A percentile compares a stretch with the other conserved stretches of the same genome.
These are phyloP conservation scores for Bubalus kerabau DNA, from an alignment of 2,113 vertebrate species.

Conservation along the genomic window DNA sequence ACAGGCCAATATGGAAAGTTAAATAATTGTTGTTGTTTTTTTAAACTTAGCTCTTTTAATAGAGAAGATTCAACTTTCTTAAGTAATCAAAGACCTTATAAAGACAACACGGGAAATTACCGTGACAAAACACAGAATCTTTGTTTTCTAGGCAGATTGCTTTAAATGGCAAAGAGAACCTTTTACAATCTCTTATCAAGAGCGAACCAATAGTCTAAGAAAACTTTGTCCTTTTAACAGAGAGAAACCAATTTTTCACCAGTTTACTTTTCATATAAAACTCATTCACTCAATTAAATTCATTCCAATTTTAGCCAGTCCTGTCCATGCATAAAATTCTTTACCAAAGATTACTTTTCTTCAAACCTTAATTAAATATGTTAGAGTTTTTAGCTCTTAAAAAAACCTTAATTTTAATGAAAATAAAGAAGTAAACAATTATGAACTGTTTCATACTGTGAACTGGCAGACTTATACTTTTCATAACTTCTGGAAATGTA, in stretches of 20 bases:
- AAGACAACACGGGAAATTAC: background rate
- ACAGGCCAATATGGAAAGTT: too few species aligned
- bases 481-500: background rate
- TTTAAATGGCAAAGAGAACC: background rate
- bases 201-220: background rate
- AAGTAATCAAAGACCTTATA: background rate
- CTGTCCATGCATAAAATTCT: background rate
- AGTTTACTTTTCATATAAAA: background rate
- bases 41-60: background rate
- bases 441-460: background rate
- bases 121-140: background rate
- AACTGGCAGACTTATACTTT: background rate
- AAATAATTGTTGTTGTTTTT: background rate
- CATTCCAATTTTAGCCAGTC: background rate
- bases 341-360: background rate
- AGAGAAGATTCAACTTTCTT: background rate
- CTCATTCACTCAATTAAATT: background rate
- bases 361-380: background rate
- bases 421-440: background rate
- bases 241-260: background rate
- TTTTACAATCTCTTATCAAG: background rate
- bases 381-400: background rate
- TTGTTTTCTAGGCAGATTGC: background rate
- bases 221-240: background rate
- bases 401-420: background rate